Percentiles rank a stretch among this genome's conserved stretches.
phyloP scores from a whole-genome alignment of 2,113 vertebrate genomes.

The Lamprologus tigripictilis region DNA sequence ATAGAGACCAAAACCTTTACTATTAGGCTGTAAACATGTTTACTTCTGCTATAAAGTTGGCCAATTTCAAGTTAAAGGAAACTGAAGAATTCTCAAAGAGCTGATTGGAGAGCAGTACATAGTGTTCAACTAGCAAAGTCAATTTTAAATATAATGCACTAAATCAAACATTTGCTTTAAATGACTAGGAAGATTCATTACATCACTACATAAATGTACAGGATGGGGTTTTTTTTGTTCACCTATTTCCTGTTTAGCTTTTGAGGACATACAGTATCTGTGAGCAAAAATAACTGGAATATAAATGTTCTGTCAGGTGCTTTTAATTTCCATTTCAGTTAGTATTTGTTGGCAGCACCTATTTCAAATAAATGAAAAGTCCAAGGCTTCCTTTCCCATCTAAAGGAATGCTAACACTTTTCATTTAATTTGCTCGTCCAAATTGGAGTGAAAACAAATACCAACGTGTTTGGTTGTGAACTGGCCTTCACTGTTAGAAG shows the following conservation, averaged over 20 bases:
- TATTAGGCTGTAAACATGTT: neutral
- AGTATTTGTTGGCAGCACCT: neutral
- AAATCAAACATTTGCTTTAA: neutral
- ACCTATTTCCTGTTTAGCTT: neutral
- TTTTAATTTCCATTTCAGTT: neutral
- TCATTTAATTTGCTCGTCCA: neutral
- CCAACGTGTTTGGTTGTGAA: neutral
- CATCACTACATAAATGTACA: neutral
- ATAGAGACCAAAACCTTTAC: neutral
- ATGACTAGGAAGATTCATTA: neutral
- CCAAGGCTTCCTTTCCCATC: neutral
- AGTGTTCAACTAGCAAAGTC: neutral
- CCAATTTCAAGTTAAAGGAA: neutral
- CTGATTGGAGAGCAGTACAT: neutral
- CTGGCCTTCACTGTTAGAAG: neutral
- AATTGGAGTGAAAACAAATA: neutral
- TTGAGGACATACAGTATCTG: neutral
- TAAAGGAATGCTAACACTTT: neutral
- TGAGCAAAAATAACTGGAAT: neutral
- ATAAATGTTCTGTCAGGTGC: neutral
- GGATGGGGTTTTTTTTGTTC: neutral
- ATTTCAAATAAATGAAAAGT: neutral
- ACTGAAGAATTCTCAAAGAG: neutral
- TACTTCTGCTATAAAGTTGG: neutral
- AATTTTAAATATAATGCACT: neutral